Evolutionary conservation across 2,888 invertebrate species (phyloP).

Genomic region (Lamproptera curius): DNA sequence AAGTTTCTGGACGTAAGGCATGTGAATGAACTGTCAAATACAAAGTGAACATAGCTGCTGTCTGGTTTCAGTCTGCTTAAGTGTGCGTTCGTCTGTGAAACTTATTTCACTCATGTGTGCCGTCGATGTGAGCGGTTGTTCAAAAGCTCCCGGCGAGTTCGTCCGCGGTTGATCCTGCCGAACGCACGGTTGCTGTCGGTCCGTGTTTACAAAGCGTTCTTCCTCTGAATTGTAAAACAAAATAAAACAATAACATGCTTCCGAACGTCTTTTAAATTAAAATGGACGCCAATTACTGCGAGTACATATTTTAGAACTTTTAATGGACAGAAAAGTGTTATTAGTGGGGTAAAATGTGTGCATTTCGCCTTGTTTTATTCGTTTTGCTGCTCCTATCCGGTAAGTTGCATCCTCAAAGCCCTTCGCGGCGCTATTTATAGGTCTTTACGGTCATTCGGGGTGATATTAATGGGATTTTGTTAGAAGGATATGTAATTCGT

Average conservation of each 20-base stretch:
- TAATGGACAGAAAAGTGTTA: conserved; percentile 35
- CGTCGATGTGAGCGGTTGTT: conserved; percentile 49
- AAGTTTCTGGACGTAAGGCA: conserved; percentile 37
- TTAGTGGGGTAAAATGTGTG: conserved; percentile 56
- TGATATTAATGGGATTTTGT: conserved; percentile 61
- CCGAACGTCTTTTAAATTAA: conserved; percentile 38
- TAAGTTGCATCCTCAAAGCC: conserved; percentile 63
- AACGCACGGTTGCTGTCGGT: conserved; percentile 12
- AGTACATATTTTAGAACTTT: conserved; percentile 24
- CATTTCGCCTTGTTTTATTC: conserved; percentile 48
- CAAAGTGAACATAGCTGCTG: conserved; percentile 62
- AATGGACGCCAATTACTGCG: conserved; percentile 39
- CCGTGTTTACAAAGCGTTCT: conserved; percentile 32
- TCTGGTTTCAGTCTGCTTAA: conserved; percentile 39
- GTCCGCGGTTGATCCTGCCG: conserved; percentile 36
- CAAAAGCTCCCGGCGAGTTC: conserved; percentile 38
- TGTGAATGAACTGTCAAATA: conserved; percentile 72
- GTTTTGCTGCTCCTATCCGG: conserved; percentile 59
- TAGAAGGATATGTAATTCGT: conserved; percentile 37
- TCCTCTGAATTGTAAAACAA: conserved; percentile 30
- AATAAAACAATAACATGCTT: conserved; percentile 38
- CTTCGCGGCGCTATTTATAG: conserved; percentile 61
- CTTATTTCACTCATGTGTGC: conserved; percentile 42
- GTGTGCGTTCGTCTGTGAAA: conserved; percentile 39
- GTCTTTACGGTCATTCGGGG: conserved; percentile 58